Evolutionary conservation across 2,113 vertebrate species (phyloP).

Genomic region (Odobenus rosmarus): DNA sequence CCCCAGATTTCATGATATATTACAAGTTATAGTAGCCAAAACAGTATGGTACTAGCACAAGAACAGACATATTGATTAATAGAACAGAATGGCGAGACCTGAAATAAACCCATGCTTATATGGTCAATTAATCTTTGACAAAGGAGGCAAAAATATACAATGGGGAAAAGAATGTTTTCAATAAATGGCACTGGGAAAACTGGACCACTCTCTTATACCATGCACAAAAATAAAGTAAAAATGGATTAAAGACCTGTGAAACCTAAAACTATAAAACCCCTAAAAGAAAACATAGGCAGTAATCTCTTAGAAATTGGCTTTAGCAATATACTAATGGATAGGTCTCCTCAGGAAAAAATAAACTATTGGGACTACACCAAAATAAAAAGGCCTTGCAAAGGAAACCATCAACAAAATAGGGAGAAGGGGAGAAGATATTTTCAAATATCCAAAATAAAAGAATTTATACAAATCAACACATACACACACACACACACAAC

Average conservation of each 20-base stretch:
- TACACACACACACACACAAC: neutral
- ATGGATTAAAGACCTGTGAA: neutral
- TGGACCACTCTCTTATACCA: neutral
- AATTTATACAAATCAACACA: neutral
- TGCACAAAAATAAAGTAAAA: neutral
- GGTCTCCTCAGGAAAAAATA: neutral
- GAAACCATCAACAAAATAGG: neutral
- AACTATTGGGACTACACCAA: neutral
- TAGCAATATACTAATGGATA: neutral
- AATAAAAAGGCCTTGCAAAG: neutral
- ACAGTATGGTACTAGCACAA: neutral
- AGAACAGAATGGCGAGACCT: neutral
- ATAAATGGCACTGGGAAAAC: neutral
- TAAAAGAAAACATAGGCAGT: neutral
- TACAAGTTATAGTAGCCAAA: neutral
- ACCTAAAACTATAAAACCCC: neutral
- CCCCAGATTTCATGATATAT: neutral
- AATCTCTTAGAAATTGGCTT: neutral
- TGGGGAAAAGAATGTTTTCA: neutral
- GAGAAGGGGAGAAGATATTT: neutral
- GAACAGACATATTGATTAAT: neutral
- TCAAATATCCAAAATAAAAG: neutral
- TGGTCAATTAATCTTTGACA: neutral
- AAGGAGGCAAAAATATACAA: neutral
- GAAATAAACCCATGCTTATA: neutral